phyloP scores from a whole-genome alignment of 2,113 vertebrate genomes.

The Neodontobutis hainanensis region DNA sequence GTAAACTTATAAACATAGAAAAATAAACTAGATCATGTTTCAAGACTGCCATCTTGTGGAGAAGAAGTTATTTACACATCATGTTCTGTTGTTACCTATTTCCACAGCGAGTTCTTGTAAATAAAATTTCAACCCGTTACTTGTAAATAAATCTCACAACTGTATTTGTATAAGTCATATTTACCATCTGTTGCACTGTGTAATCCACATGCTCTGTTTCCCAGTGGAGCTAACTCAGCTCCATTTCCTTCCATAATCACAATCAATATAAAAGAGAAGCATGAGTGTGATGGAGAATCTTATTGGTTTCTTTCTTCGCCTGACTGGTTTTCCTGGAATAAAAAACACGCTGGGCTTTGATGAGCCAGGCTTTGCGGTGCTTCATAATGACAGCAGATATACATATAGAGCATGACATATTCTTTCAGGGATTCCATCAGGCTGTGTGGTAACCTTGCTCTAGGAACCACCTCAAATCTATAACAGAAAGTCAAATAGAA shows the following conservation, averaged over 20 bases:
- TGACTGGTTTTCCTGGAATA: not conserved
- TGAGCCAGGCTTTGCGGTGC: not conserved
- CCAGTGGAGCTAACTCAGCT: slow-evolving; percentile 26
- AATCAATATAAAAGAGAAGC: slow-evolving; percentile 35
- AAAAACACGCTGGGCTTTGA: not conserved
- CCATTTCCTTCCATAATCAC: slow-evolving; percentile 11
- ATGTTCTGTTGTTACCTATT: not conserved
- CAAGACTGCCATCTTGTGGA: slow-evolving; percentile 54
- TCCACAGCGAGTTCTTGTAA: not conserved
- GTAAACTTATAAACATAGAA: not conserved
- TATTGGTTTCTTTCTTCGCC: slow-evolving; percentile 33
- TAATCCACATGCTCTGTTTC: not conserved
- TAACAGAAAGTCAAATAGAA: too few relatives aligned
- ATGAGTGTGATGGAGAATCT: slow-evolving; percentile 27
- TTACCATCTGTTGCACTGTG: not conserved
- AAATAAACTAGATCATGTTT: not conserved
- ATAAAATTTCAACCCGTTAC: slow-evolving; percentile 10
- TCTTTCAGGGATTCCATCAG: not conserved
- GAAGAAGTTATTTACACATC: too few relatives aligned
- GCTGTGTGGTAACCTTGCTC: too few relatives aligned
- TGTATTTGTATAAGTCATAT: not conserved
- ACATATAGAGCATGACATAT: not conserved
- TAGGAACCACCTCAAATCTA: too few relatives aligned
- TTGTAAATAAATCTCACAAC: not conserved
- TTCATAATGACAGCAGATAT: not conserved